phyloP scores from a whole-genome alignment of 1,140 invertebrate species.

The Formica exsecta region DNA sequence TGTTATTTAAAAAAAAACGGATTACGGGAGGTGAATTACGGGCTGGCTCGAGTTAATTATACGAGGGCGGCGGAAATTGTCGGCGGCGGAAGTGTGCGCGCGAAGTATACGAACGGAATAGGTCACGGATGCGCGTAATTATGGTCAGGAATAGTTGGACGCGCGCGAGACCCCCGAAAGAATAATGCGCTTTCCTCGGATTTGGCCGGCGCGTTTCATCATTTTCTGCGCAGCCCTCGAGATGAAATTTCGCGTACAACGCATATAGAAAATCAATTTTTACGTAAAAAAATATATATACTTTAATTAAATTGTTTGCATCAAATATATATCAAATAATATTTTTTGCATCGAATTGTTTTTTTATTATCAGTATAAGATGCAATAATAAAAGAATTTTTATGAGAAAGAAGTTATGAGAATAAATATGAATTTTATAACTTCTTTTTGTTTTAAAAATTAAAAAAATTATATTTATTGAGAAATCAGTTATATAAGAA shows the following conservation, averaged over 20 bases:
- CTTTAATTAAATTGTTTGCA: not conserved
- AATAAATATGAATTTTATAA: not conserved
- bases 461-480: not conserved
- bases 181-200: slow-evolving; percentile 68
- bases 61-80: slow-evolving; percentile 36
- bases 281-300: not conserved
- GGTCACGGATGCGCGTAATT: slow-evolving; percentile 56
- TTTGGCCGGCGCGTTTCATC: slow-evolving; percentile 38
- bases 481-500: not conserved
- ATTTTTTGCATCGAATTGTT: not conserved
- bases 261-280: slow-evolving; percentile 11
- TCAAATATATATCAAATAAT: too few species aligned
- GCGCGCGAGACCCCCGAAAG: slow-evolving; percentile 28
- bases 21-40: slow-evolving; percentile 65
- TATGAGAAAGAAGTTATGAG: not conserved
- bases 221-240: slow-evolving; percentile 14
- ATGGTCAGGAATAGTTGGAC: slow-evolving; percentile 47
- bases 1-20: slow-evolving; percentile 65
- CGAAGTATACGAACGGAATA: slow-evolving; percentile 33
- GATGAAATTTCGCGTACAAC: slow-evolving; percentile 39
- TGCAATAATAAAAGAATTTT: not conserved
- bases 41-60: slow-evolving; percentile 62
- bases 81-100: slow-evolving; percentile 31
- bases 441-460: not conserved
- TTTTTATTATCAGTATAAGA: not conserved